Conservation (phyloP, 1,140 invertebrate genomes). For the Pomacea maculata region DNA sequence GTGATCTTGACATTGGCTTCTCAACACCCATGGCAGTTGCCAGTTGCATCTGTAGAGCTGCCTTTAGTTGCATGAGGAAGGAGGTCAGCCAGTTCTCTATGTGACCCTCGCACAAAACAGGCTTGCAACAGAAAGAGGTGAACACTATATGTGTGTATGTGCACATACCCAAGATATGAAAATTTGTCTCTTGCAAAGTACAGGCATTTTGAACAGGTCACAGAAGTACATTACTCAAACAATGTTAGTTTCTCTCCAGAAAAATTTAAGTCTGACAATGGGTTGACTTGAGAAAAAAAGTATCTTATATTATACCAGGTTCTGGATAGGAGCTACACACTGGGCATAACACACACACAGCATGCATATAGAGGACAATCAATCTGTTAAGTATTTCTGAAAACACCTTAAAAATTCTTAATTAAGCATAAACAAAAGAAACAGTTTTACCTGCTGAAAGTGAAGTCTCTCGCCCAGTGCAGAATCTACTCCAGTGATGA, state of each 20-base stretch:
- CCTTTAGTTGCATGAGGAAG: constrained; percentile 50
- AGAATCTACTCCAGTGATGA: constrained; percentile 58
- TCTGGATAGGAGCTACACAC: background rate
- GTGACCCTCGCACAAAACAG: constrained; percentile 59
- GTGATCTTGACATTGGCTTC: constrained; percentile 31
- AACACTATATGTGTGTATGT: background rate
- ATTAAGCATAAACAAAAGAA: background rate
- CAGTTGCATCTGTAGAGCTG: constrained; percentile 54
- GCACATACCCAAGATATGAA: too few species aligned
- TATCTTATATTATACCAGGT: too few species aligned
- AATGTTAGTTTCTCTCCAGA: too few species aligned
- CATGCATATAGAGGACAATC: too few species aligned
- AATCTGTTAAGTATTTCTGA: background rate
- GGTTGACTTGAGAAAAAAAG: too few species aligned
- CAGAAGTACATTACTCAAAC: too few species aligned
- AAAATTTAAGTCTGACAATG: too few species aligned
- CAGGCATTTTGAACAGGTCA: too few species aligned
- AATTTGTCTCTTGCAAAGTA: too few species aligned
- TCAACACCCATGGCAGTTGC: constrained; percentile 53
- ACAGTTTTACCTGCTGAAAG: constrained; percentile 51
- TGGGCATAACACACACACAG: background rate
- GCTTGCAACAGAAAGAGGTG: constrained; percentile 36
- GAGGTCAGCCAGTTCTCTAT: constrained; percentile 59
- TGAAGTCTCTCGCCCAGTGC: constrained; percentile 55
- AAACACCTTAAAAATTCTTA: too few species aligned